Conservation (phyloP, 2,888 invertebrate genomes). For the Nomada ruficornis region DNA sequence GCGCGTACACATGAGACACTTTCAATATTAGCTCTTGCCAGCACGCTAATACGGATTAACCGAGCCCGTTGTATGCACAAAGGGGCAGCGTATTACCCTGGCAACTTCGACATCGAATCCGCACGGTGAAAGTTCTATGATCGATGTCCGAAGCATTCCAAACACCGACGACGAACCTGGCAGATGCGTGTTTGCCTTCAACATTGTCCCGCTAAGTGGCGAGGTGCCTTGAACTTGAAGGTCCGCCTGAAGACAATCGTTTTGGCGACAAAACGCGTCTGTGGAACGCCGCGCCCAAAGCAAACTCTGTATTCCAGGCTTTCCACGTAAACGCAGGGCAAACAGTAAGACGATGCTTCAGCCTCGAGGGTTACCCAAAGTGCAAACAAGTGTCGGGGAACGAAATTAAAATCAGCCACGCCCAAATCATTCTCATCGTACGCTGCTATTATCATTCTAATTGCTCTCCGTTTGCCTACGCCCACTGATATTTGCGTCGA, state of each 20-base stretch:
- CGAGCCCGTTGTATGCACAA: not conserved
- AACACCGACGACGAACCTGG: constrained; percentile 22
- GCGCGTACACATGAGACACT: not conserved
- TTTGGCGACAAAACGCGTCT: constrained; percentile 38
- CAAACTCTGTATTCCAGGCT: constrained; percentile 75
- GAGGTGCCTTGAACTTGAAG: constrained; percentile 56
- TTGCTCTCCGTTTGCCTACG: constrained; percentile 48
- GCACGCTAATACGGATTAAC: not conserved
- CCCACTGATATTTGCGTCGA: constrained; percentile 38
- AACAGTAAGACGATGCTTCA: constrained; percentile 64
- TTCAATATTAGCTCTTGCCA: not conserved
- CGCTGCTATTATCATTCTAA: constrained; percentile 68
- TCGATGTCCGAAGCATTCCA: constrained; percentile 35
- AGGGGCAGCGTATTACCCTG: not conserved
- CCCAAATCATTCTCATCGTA: constrained; percentile 15
- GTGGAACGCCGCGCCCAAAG: constrained; percentile 66
- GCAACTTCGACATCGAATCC: not conserved
- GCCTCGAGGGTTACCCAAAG: constrained; percentile 66
- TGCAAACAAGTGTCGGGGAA: constrained; percentile 57
- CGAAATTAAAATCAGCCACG: constrained; percentile 47
- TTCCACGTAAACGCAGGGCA: constrained; percentile 76
- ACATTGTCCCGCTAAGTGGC: constrained; percentile 72
- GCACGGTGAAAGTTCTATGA: constrained; percentile 2
- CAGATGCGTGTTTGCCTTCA: constrained; percentile 64
- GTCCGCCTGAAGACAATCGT: constrained; percentile 17